These are phyloP conservation scores for Ruditapes philippinarum DNA, from an alignment of 1,140 invertebrate genomes.

Conservation along the genomic window DNA sequence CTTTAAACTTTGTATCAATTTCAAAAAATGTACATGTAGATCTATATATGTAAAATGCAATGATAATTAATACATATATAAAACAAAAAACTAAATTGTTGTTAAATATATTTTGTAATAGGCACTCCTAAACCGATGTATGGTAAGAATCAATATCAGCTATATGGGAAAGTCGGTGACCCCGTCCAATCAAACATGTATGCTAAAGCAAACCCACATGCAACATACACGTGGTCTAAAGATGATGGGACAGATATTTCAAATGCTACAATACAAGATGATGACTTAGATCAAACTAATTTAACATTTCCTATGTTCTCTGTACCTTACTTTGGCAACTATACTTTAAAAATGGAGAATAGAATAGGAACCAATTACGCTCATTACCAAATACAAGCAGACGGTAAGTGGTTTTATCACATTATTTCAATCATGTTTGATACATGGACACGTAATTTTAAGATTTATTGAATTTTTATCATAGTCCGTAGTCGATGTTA, in stretches of 20 bases:
- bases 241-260: constrained; percentile 12
- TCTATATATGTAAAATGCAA: too few species aligned
- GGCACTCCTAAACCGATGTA: constrained; percentile 31
- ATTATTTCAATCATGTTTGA: too few species aligned
- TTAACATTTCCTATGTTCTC: constrained; percentile 1
- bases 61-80: too few species aligned
- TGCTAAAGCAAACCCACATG: background rate
- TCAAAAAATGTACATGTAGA: too few species aligned
- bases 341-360: constrained; percentile 19
- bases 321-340: constrained; percentile 49
- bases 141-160: background rate
- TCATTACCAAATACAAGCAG: constrained; percentile 14
- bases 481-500: too few species aligned
- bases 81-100: too few species aligned
- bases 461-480: too few species aligned
- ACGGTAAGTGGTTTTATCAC: background rate
- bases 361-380: constrained; percentile 3
- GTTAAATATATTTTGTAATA: too few species aligned
- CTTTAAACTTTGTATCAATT: too few species aligned
- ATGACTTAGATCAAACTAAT: background rate
- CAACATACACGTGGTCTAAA: constrained; percentile 35
- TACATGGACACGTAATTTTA: too few species aligned
- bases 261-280: background rate
- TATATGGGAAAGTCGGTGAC: background rate
- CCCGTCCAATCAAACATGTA: background rate